Evolutionary conservation across 2,888 invertebrate genomes (phyloP).

Genomic region (Scotopteryx bipunctaria): DNA sequence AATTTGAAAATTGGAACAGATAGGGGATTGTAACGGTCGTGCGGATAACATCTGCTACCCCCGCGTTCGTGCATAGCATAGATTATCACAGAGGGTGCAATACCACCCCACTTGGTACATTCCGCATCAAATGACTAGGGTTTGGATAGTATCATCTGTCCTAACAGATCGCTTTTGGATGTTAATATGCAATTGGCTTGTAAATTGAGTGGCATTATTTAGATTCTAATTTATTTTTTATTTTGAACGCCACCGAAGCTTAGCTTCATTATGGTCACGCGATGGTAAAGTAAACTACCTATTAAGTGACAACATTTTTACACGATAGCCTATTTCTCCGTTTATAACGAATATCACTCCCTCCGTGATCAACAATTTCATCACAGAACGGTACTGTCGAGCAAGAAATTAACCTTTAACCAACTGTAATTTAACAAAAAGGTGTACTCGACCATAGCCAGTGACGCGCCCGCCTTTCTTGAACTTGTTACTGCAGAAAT

Average conservation of each 20-base stretch:
- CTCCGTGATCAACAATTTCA: slow-evolving; percentile 8
- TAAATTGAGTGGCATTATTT: slow-evolving; percentile 47
- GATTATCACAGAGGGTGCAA: slow-evolving; percentile 34
- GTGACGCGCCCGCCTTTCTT: slow-evolving; percentile 45
- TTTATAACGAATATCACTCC: no score
- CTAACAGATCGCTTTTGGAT: slow-evolving; percentile 33
- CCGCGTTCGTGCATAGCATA: slow-evolving; percentile 49
- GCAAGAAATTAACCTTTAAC: slow-evolving; percentile 30
- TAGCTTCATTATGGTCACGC: slow-evolving; percentile 16
- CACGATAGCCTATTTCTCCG: no score
- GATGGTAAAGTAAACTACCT: slow-evolving; percentile 10
- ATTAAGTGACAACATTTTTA: not conserved
- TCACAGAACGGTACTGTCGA: slow-evolving; percentile 13
- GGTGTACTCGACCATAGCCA: slow-evolving; percentile 35
- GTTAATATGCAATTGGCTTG: slow-evolving; percentile 32
- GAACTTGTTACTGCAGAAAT: slow-evolving; percentile 67
- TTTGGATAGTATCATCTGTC: slow-evolving; percentile 60
- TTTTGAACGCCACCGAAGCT: not conserved
- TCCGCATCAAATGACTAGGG: slow-evolving; percentile 54
- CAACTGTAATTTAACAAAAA: slow-evolving; percentile 31
- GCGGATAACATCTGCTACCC: slow-evolving; percentile 67
- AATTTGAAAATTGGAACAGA: slow-evolving; percentile 71
- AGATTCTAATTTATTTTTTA: slow-evolving; percentile 16
- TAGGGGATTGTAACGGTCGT: slow-evolving; percentile 79
- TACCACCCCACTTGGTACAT: slow-evolving; percentile 41